Conservation (phyloP, 2,113 vertebrate species). For the Pica pica region DNA sequence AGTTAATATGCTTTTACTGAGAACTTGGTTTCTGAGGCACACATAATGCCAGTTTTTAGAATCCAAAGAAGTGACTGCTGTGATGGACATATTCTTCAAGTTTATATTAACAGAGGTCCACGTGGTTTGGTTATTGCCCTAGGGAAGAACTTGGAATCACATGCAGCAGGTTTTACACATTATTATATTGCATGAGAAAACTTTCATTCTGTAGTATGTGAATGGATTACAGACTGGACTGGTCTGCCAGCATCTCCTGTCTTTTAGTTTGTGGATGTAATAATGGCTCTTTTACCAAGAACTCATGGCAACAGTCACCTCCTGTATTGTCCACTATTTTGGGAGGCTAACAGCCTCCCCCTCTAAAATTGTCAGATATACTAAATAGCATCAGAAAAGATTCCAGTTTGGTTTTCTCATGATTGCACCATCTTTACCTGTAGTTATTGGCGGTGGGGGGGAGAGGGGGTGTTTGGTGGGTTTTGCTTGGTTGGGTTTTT, state of each 20-base stretch:
- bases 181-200: neutral
- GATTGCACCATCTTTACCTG: neutral
- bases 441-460: accelerated
- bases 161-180: neutral
- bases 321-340: neutral
- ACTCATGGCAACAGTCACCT: accelerated
- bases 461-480: accelerated
- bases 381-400: neutral
- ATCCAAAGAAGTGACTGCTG: neutral
- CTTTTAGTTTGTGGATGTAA: neutral
- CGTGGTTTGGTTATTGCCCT: neutral
- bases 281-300: neutral
- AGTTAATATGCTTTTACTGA: neutral
- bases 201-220: neutral
- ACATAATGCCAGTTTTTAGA: neutral
- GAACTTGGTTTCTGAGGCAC: neutral
- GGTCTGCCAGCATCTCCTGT: neutral
- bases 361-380: neutral
- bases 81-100: neutral
- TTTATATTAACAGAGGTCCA: neutral
- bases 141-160: neutral
- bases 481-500: neutral
- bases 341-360: neutral
- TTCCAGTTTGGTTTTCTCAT: neutral
- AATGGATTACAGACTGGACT: neutral